Evolutionary conservation across 2,797 vertebrate species (phyloP), one percentile per base, ranked within the genome.

Genomic region (Phataginus tricuspis): DNA sequence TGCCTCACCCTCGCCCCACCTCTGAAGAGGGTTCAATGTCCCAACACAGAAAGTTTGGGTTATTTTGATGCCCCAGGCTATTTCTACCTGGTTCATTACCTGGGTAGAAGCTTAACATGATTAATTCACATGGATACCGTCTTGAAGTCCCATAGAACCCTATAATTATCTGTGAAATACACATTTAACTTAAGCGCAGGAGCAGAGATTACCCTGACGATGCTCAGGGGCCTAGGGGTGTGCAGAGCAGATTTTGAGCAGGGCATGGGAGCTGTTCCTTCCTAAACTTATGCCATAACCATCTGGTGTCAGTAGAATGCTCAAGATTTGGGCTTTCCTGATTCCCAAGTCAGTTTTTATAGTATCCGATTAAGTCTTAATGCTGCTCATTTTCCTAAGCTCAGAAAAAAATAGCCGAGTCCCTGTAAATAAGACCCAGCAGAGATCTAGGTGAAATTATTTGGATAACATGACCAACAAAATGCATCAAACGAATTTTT

Each of bases 111-210:
- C 93, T 89, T 86, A 92, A 77, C 74, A 37, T 92, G 96, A 97
- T 98, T 97, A 98, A 97, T 95, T 97, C 97, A 97, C 86, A 83
- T 77, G 96, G 96, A 97, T 98, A 97, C 92, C 88, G 95, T 98
- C 96, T 98, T 98, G 92, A 95, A 97, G 94, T 96, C 92, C 90
- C 86, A 84, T 19, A 69, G 96, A 96, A 97, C 88, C 97, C 94
- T 98, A 91, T 98, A 97, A 98, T 97, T 97, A 98, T 82, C 83
- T 95, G 91, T 96, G 97, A 98, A 97, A 97, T 97, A 95, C 86
- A 97, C 83, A 92, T 94, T 98, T 98, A 97, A 98, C 97, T 97
- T 96, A 95, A 95, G 94, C 94, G 91, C 57, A 93, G 91, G 86
- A 75, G 91, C 91, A 92, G 97, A 97, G 96, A 98, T 96, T 92